These are phyloP conservation scores for Bellardia bayeri DNA, from an alignment of 2,888 invertebrate species.

Conservation along the genomic window DNA sequence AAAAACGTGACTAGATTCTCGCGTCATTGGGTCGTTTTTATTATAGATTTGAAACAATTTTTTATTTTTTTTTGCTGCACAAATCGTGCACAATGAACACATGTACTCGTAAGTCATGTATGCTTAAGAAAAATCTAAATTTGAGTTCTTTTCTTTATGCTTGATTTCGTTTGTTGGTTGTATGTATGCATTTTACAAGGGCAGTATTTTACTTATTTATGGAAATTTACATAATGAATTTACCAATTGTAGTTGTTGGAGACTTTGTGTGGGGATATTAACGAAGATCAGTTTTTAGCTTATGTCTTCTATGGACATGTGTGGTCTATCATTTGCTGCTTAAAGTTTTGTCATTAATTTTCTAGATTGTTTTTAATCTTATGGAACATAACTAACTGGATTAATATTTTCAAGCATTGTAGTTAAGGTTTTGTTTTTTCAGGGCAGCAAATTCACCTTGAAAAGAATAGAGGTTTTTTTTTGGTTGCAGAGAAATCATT, in stretches of 20 bases:
- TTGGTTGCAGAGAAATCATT: not conserved
- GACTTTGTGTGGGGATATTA: not conserved
- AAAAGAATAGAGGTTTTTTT: constrained; percentile 1
- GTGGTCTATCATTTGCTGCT: constrained; percentile 61
- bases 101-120: constrained; percentile 67
- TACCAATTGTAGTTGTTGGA: constrained; percentile 9
- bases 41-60: constrained; percentile 62
- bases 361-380: constrained; percentile 43
- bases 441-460: not conserved
- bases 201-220: constrained; percentile 50
- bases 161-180: constrained; percentile 36
- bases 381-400: constrained; percentile 34
- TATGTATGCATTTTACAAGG: constrained; percentile 37
- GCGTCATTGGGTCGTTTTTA: constrained; percentile 70
- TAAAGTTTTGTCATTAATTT: constrained; percentile 55
- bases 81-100: constrained; percentile 72
- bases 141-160: constrained; percentile 46
- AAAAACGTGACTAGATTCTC: constrained; percentile 73
- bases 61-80: constrained; percentile 2
- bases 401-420: constrained; percentile 9
- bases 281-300: not conserved
- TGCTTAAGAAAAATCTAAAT: constrained; percentile 60
- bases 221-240: constrained; percentile 58
- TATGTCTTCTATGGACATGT: constrained; percentile 58
- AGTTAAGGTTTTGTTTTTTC: not conserved